phyloP scores from a whole-genome alignment of 2,113 vertebrate species.

The Callipepla californica region DNA sequence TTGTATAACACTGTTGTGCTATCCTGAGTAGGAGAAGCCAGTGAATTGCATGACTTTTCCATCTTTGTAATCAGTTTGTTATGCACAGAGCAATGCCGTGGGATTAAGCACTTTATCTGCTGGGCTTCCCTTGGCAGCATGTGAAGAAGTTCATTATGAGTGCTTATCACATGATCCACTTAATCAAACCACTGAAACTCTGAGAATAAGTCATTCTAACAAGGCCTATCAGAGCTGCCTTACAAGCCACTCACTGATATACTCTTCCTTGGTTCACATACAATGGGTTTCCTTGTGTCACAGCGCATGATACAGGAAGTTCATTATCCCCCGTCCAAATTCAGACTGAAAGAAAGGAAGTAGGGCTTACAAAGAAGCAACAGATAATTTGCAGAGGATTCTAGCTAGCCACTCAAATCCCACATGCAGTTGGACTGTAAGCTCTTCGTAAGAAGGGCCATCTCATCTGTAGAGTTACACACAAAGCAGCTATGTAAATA shows the following conservation, averaged over 20 bases:
- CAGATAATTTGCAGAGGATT: conserved; percentile 74
- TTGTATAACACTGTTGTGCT: conserved; percentile 61
- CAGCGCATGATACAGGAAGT: conserved; percentile 77
- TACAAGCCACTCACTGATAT: conserved; percentile 77
- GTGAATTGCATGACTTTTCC: conserved; percentile 58
- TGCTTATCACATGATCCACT: conserved; percentile 77
- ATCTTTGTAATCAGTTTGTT: conserved; percentile 62
- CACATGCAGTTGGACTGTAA: conserved; percentile 32
- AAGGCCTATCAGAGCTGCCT: conserved; percentile 75
- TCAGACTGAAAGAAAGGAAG: conserved; percentile 74
- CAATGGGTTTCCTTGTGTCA: conserved; percentile 80
- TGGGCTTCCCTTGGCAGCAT: conserved; percentile 77
- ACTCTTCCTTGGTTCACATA: conserved; percentile 69
- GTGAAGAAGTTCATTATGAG: conserved; percentile 79
- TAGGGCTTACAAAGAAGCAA: conserved; percentile 69
- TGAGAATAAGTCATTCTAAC: conserved; percentile 77
- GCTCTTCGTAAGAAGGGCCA: not conserved
- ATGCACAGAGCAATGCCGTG: conserved; percentile 53
- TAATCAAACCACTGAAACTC: conserved; percentile 76
- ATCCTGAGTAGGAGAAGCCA: conserved; percentile 38
- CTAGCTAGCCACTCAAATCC: conserved; percentile 58
- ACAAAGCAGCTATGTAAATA: not conserved
- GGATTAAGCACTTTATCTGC: conserved; percentile 69
- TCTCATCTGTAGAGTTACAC: not conserved
- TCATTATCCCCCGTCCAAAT: conserved; percentile 74